These are phyloP conservation scores for Celastrina argiolus DNA, from an alignment of 2,888 invertebrate species.

Conservation along the genomic window DNA sequence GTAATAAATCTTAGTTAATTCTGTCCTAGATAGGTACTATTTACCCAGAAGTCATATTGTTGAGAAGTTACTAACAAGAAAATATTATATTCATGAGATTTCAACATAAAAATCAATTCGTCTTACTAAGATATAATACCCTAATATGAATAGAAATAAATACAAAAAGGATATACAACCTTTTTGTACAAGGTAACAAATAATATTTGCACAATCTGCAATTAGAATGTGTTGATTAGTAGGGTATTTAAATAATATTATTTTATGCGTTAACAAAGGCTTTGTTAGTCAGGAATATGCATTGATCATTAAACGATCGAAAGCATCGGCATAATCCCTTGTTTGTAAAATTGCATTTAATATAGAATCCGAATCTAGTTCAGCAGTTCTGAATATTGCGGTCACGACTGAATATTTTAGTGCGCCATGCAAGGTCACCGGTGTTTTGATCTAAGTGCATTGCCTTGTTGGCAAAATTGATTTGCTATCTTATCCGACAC, in stretches of 20 bases:
- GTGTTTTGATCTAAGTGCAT: conserved; percentile 38
- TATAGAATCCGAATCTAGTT: background rate
- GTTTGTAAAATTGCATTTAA: background rate
- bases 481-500: background rate
- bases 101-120: background rate
- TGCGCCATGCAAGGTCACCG: conserved; percentile 34
- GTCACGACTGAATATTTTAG: conserved; percentile 30
- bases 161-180: too few species aligned
- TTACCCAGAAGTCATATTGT: background rate
- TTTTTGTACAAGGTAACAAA: too few species aligned
- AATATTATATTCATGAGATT: background rate
- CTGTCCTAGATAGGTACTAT: background rate
- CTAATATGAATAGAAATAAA: too few species aligned
- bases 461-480: conserved; percentile 31
- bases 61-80: background rate
- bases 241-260: too few species aligned
- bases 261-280: background rate
- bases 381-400: conserved; percentile 27
- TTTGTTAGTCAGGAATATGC: background rate
- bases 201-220: too few species aligned
- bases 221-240: background rate
- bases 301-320: background rate
- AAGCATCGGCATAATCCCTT: background rate
- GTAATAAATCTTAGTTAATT: background rate
- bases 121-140: too few species aligned